phyloP scores from a whole-genome alignment of 2,888 invertebrate genomes.

The Onthophagus sagittarius region DNA sequence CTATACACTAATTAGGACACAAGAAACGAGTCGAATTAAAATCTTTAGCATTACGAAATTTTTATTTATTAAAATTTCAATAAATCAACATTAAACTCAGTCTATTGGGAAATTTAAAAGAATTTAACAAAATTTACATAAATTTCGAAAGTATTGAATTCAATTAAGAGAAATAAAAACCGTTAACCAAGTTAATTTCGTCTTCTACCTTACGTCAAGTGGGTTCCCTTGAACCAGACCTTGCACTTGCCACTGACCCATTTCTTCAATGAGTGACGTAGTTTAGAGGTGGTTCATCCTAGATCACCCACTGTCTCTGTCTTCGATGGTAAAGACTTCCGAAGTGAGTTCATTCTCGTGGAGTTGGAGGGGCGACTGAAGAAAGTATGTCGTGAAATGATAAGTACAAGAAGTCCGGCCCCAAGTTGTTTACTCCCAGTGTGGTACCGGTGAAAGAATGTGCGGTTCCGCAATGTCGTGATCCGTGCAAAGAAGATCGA shows the following conservation, averaged over 20 bases:
- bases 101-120: background rate
- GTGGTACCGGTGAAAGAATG: constrained; percentile 39
- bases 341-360: constrained; percentile 13
- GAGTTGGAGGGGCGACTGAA: constrained; percentile 17
- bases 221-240: constrained; percentile 17
- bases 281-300: background rate
- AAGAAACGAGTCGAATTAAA: no score
- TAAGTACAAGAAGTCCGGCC: constrained; percentile 36
- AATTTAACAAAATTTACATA: background rate
- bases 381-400: constrained; percentile 47
- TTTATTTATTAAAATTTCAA: background rate
- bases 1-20: no score
- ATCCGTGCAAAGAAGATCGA: constrained; percentile 38
- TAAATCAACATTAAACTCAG: background rate
- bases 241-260: constrained; percentile 8
- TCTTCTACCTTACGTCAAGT: constrained; percentile 13
- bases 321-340: background rate
- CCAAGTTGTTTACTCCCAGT: constrained; percentile 36
- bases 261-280: constrained; percentile 3
- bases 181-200: background rate
- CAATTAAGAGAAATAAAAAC: no score
- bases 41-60: background rate
- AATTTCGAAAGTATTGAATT: background rate
- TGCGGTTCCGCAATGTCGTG: constrained; percentile 42
- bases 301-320: background rate